Evolutionary conservation across 64 coral and sea anemone genomes (phyloP), one percentile per base, ranked within the genome.

Genomic region (Catalaphyllia jardinei): DNA sequence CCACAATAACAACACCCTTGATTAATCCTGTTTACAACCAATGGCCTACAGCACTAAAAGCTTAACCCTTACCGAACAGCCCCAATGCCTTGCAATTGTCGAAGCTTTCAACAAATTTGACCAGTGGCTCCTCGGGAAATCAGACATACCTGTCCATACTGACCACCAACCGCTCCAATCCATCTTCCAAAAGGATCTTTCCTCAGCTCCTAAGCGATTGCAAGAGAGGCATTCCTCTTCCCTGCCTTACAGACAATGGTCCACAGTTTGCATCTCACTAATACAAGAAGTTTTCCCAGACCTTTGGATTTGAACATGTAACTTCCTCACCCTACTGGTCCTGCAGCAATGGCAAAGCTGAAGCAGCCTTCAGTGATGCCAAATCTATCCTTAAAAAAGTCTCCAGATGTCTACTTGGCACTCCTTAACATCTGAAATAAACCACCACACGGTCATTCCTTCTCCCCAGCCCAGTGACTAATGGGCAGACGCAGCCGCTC

Each of bases 71-170:
- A 92, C 60, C 16, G 74, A 92, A 28, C 73, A 86, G 57, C 82
- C 82, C 59, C 73, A 86, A 22, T 86, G 90, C 24, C 89, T 90
- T 55, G 67, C 89, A 16, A 90, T 83, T 52, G 79, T 90, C 10
- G 79, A 90, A 55, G 65, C 71, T 54, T 90, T 90, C n/a, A 82
- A 82, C 89, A 81, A 90, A 60, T 90, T 90, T 62, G 67, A 83
- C 89, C 89, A 82, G 29, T 90, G 89, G 78, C 69, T 90, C 0
- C 89, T 90, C 19, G 78, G 89, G 15, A 90, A 90, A 83, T 59
- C 78, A 60, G 67, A 73, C 31, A 61, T 90, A 46, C 75, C 77
- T 17, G 79, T 90, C 10, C 89, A 90, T 60, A 90, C 79, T 20
- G 78, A 83, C 51, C 77, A 82, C 63, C 78, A 71, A 57, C 88